These are phyloP conservation scores for Philypnodon macrostomus DNA, from an alignment of 2,797 vertebrate genomes.

Conservation along the genomic window DNA sequence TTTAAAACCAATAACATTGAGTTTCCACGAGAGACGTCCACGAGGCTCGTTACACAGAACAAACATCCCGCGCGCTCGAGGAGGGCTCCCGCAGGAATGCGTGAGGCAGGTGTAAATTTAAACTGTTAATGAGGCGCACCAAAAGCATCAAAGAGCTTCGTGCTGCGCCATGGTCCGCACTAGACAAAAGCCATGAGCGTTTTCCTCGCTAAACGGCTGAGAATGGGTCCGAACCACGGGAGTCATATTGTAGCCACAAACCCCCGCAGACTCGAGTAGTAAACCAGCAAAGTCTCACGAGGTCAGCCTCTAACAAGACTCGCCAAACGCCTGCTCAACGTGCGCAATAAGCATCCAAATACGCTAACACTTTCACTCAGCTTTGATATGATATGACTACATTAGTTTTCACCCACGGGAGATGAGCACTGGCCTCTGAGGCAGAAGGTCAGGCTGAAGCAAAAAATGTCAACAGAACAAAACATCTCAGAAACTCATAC, in stretches of 20 bases:
- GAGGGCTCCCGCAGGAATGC: constrained; percentile 66
- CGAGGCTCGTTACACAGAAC: constrained; percentile 45
- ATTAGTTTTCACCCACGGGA: not conserved
- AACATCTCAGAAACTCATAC: too few relatives aligned
- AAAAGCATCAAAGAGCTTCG: constrained; percentile 66
- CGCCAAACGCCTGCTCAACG: constrained; percentile 30
- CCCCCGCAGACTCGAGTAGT: constrained; percentile 44
- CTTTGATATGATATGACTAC: not conserved
- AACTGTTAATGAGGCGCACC: constrained; percentile 74
- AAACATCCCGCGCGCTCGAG: constrained; percentile 50
- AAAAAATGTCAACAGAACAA: too few relatives aligned
- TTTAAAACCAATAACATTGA: constrained; percentile 32
- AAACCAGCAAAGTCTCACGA: constrained; percentile 24
- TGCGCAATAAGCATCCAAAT: not conserved
- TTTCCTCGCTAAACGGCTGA: constrained; percentile 70
- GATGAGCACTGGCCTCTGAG: too few relatives aligned
- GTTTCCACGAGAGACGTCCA: constrained; percentile 30
- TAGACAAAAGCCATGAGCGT: constrained; percentile 70
- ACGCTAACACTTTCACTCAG: not conserved
- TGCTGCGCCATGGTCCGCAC: constrained; percentile 58
- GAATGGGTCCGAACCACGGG: constrained; percentile 65
- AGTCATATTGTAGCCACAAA: constrained; percentile 52
- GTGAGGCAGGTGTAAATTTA: constrained; percentile 75
- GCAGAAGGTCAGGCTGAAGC: not conserved
- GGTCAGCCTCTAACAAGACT: constrained; percentile 55